Conservation (phyloP, 2,113 vertebrate species). For the Thunnus thynnus region DNA sequence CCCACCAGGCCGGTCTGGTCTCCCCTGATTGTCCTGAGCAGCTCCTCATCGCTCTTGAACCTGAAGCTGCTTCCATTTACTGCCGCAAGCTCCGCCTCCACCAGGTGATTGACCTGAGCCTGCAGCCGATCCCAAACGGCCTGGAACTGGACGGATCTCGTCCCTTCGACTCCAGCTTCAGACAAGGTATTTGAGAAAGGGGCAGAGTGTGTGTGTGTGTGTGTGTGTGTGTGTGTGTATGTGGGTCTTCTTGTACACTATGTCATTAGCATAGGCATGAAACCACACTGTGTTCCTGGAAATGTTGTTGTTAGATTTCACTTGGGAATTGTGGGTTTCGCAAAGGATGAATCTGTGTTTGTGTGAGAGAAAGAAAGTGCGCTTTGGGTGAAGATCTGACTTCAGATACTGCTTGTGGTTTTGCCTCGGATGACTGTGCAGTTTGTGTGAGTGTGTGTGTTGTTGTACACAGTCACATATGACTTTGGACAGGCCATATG, state of each 20-base stretch:
- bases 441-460: constrained; percentile 19
- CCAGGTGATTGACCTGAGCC: constrained; percentile 93
- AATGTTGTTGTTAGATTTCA: constrained; percentile 61
- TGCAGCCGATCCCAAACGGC: constrained; percentile 82
- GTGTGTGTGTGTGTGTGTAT: background rate
- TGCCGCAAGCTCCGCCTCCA: constrained; percentile 95
- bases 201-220: background rate
- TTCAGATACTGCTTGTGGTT: constrained; percentile 52
- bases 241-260: constrained; percentile 7
- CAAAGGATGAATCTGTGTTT: constrained; percentile 11
- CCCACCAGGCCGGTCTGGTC: constrained; percentile 90
- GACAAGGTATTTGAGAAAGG: constrained; percentile 86
- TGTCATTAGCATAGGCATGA: constrained; percentile 66
- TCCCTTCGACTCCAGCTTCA: constrained; percentile 91
- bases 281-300: constrained; percentile 73
- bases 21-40: constrained; percentile 90
- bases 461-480: constrained; percentile 13
- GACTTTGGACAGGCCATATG: constrained; percentile 19
- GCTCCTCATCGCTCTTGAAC: constrained; percentile 95
- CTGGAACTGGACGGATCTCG: constrained; percentile 81
- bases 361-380: constrained; percentile 14
- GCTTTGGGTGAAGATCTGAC: constrained; percentile 33
- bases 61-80: constrained; percentile 95
- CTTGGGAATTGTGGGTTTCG: constrained; percentile 35
- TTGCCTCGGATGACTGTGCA: constrained; percentile 48